Evolutionary conservation across 2,888 invertebrate genomes (phyloP).

Genomic region (Andrena bicolor): DNA sequence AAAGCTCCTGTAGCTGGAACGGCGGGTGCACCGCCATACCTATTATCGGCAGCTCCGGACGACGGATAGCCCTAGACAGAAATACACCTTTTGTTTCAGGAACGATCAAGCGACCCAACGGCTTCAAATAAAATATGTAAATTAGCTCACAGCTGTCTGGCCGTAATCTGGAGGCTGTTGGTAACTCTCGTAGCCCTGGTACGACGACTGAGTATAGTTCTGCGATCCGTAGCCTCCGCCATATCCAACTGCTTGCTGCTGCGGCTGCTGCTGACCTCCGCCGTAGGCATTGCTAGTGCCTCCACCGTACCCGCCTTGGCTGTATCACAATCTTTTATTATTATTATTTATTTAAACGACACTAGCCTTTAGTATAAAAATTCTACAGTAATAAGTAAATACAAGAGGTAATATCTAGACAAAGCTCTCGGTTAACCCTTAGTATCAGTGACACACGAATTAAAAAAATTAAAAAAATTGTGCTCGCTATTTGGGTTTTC

Average conservation of each 20-base stretch:
- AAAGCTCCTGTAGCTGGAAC: slow-evolving; percentile 80
- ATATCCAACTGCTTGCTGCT: slow-evolving; percentile 77
- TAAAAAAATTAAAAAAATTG: no score
- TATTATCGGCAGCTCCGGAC: slow-evolving; percentile 80
- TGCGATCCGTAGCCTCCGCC: slow-evolving; percentile 80
- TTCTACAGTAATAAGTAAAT: no score
- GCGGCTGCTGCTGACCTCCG: slow-evolving; percentile 77
- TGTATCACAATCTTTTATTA: slow-evolving; percentile 41
- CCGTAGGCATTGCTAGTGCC: slow-evolving; percentile 80
- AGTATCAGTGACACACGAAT: no score
- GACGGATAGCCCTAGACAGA: slow-evolving; percentile 79
- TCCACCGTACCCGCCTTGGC: slow-evolving; percentile 82
- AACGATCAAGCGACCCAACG: not conserved
- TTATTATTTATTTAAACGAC: no score
- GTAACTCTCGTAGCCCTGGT: slow-evolving; percentile 83
- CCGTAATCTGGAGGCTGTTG: slow-evolving; percentile 83
- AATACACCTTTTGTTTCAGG: not conserved
- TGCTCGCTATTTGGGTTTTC: no score
- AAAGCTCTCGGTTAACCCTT: no score
- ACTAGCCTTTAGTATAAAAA: no score
- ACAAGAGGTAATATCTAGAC: no score
- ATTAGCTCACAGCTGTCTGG: slow-evolving; percentile 79
- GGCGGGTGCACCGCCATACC: slow-evolving; percentile 82
- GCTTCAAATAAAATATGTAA: not conserved
- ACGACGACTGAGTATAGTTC: slow-evolving; percentile 81